Evolutionary conservation across 2,797 vertebrate genomes (phyloP), one percentile per base, ranked within the genome.

Genomic region (Eleutherodactylus coqui): DNA sequence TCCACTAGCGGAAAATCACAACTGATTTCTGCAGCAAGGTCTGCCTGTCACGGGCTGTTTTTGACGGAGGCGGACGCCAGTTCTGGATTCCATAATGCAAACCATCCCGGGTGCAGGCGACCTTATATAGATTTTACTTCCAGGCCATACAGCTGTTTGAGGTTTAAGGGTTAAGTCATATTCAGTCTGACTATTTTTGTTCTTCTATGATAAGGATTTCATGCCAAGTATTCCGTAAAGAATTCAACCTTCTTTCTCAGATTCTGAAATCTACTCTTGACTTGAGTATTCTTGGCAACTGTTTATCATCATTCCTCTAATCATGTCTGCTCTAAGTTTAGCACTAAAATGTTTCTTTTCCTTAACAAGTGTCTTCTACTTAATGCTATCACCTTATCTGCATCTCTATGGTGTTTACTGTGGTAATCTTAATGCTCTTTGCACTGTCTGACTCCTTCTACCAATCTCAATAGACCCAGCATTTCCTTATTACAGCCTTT

Each of bases 391-490:
- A 38, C 41, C 69, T 32, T 75, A 49, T 81, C 85, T 70, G 2
- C 36, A 45, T 21, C 27, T 82, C 29, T 70, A 41, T 67, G 60
- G 79, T 70, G 53, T 86, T 86, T 80, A 49, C 84, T 51, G 55
- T 81, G 55, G 45, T 81, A 82, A 86, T 72, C 77, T 62, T 82
- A 51, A 76, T 73, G 70, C 58, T 82, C 58, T 82, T 76, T 77
- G 55, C 69, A 64, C 47, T 53, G 58, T 76, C 55, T 69, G 79
- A 75, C 36, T 82, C 34, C 16, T 45, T 29, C 49, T 29, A 36
- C n/a, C 38, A 41, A 47, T 19, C 85, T 86, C 58, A 86, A 70
- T 67, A 82, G 38, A 67, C 34, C 72, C n/a, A 4, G 55, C 24
- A 78, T 70, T 86, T 60, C 72, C 49, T 60, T 73, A n/a, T 45